A percentile compares a stretch with the other conserved stretches of the same genome.
These are phyloP conservation scores for Pseudomyrmex cubaensis DNA, from an alignment of 1,140 invertebrate species.

Conservation along the genomic window DNA sequence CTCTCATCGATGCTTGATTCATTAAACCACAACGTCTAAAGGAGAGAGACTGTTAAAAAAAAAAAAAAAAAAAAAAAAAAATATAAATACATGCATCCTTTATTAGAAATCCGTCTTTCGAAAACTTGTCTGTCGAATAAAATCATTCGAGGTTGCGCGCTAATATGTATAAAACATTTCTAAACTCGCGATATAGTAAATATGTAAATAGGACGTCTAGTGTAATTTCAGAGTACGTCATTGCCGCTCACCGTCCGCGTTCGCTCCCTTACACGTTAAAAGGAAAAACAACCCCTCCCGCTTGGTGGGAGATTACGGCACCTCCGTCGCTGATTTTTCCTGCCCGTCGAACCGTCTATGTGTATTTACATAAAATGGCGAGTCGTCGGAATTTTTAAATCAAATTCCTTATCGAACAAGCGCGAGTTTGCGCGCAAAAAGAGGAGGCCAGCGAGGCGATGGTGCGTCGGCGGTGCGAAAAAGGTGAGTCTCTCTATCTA, in stretches of 20 bases:
- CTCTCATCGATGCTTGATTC: constrained; percentile 54
- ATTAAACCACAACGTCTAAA: constrained; percentile 49
- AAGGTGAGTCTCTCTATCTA: constrained; percentile 80
- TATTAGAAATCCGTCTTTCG: not conserved
- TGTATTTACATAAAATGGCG: constrained; percentile 83
- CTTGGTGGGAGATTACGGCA: constrained; percentile 49
- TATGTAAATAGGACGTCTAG: constrained; percentile 55
- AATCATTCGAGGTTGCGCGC: not conserved
- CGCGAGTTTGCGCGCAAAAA: constrained; percentile 63
- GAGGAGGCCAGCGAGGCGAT: constrained; percentile 36
- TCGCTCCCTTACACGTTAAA: constrained; percentile 36
- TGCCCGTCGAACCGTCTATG: constrained; percentile 76
- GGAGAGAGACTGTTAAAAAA: not conserved
- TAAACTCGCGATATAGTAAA: constrained; percentile 51
- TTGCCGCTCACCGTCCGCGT: constrained; percentile 12
- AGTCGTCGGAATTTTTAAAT: constrained; percentile 82
- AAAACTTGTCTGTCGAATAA: not conserved
- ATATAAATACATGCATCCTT: too few relatives aligned
- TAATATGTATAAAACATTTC: constrained; percentile 33
- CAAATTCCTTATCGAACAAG: constrained; percentile 81
- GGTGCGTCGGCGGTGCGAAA: constrained; percentile 62
- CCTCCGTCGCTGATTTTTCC: constrained; percentile 79
- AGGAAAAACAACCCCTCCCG: constrained; percentile 39
- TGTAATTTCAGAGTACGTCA: constrained; percentile 54
- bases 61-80: not conserved